Evolutionary conservation across 2,113 vertebrate genomes (phyloP).

Genomic region (Cephalopholis sonnerati): DNA sequence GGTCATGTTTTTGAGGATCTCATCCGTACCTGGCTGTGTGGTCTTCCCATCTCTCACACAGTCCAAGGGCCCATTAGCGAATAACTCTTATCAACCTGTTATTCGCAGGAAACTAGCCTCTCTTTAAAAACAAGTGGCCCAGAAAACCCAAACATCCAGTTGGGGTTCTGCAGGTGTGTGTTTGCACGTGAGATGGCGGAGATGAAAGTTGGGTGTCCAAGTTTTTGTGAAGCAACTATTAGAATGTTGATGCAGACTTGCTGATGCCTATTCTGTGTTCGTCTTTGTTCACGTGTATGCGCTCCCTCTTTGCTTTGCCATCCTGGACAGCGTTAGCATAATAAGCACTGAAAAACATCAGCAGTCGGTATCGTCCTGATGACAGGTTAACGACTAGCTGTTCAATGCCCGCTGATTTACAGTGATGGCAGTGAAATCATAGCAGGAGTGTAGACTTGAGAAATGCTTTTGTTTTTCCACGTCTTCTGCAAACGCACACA

Average conservation of each 20-base stretch:
- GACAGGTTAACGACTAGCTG: constrained; percentile 52
- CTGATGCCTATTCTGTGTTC: constrained; percentile 20
- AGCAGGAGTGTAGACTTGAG: constrained; percentile 9
- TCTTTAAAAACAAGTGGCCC: constrained; percentile 47
- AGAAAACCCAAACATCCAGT: constrained; percentile 55
- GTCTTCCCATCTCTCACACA: constrained; percentile 47
- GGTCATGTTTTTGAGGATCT: constrained; percentile 45
- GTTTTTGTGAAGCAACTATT: constrained; percentile 19
- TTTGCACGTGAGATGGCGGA: constrained; percentile 16
- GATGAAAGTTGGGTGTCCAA: constrained; percentile 17
- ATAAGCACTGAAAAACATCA: constrained; percentile 15
- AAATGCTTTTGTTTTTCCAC: constrained; percentile 27
- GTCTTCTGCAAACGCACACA: not conserved
- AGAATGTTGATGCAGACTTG: not conserved
- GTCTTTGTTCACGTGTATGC: not conserved
- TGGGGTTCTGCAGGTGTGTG: constrained; percentile 32
- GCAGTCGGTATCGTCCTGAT: constrained; percentile 30
- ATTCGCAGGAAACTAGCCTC: constrained; percentile 44
- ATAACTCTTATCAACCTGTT: constrained; percentile 55
- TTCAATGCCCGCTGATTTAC: constrained; percentile 41
- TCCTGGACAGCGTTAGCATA: constrained; percentile 18
- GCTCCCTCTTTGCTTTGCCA: not conserved
- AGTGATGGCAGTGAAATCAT: constrained; percentile 23
- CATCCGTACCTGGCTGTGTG: constrained; percentile 61
- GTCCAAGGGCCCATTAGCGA: constrained; percentile 47